Evolutionary conservation across 2,113 vertebrate genomes (phyloP), one percentile per base, ranked within the genome.

Genomic region (Vombatus ursinus): DNA sequence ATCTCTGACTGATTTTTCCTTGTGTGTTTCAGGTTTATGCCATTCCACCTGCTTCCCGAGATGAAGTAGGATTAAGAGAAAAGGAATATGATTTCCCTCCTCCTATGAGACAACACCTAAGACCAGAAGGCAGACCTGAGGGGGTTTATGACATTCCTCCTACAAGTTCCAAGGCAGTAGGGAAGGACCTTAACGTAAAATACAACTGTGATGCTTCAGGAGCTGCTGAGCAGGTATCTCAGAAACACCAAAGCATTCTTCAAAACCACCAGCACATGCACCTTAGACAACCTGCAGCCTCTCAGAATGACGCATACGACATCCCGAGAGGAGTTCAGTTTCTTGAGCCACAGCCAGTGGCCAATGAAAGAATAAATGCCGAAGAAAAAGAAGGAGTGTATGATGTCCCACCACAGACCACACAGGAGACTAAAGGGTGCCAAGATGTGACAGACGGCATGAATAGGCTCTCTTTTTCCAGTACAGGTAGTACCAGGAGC

Each of bases 391-490:
- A 99, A n/a, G 99, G 99, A 5, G 96, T 99, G 2, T 99, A 99
- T 16, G 99, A 99, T 89, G 98, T 99, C 89, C 99, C 99, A 0
- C 98, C 99, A 14, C 97, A 98, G 91, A 98, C 99, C 25, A 95
- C 97, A 2, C 98, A 98, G 0, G 99, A 99, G 11, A 95, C 91
- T 51, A 99, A 98, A 97, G 98, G 97, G 0, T 68, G 98, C 2
- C 98, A 97, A 2, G 99, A 99, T 3, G 97, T 99, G 96, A 99
- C 99, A 0, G 99, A 99, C 26, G 99, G 99, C 0, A 99, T 99
- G 90, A 99, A 99, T 96, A 99, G 99, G 3, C 97, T 99, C 68
- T 99, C 99, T 0, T 99, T 99, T 98, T 99, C 99, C 96, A 99
- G 99, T 95, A 99, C 99, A 0, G 99, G 99, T 97, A 99, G 99